Evolutionary conservation across 2,113 vertebrate species (phyloP).

Genomic region (Ptilonorhynchus violaceus): DNA sequence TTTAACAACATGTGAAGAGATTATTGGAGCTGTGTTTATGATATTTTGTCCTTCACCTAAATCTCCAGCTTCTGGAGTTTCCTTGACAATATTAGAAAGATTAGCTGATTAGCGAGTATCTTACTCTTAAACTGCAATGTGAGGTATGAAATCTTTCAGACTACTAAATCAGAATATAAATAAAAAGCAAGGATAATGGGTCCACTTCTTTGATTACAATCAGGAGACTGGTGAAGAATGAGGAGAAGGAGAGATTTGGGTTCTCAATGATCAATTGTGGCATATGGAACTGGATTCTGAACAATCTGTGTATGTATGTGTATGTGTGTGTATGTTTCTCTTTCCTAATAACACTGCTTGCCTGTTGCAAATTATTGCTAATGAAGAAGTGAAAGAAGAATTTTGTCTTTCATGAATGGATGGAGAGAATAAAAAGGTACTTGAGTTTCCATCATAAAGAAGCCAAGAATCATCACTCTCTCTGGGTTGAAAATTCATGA

Average conservation of each 20-base stretch:
- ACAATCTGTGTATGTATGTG: background rate
- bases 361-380: background rate
- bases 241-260: background rate
- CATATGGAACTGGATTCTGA: background rate
- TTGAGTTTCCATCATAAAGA: background rate
- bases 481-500: background rate
- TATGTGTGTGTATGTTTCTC: background rate
- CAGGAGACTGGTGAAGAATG: background rate
- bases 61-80: background rate
- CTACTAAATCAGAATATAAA: background rate
- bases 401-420: background rate
- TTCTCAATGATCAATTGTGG: background rate
- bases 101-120: background rate
- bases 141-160: background rate
- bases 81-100: background rate
- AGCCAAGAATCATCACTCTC: background rate
- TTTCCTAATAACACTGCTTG: background rate
- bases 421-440: background rate
- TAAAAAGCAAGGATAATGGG: background rate
- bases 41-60: background rate
- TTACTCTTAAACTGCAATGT: background rate
- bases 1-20: background rate
- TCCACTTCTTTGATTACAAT: background rate
- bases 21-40: background rate
- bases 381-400: background rate